Conservation (phyloP, 2,888 invertebrate genomes). For the Eupithecia pulchellata region DNA sequence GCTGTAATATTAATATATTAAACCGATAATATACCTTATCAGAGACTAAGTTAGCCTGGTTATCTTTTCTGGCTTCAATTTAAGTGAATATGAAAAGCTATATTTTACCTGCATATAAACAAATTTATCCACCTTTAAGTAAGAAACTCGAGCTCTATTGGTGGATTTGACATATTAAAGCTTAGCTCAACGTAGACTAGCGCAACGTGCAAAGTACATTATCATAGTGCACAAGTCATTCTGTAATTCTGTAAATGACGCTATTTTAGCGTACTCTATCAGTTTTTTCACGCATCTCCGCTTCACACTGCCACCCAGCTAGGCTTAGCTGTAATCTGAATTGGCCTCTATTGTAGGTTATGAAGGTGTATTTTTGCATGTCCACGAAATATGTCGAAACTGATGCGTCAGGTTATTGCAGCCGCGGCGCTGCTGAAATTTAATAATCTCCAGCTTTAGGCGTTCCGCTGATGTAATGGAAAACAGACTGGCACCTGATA, state of each 20-base stretch:
- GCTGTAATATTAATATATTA: no score
- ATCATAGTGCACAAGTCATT: conserved; percentile 1
- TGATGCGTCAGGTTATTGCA: conserved; percentile 52
- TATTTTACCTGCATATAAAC: no score
- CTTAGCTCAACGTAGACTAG: background rate
- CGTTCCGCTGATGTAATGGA: conserved; percentile 38
- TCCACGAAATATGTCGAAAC: conserved; percentile 21
- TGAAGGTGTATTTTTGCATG: conserved; percentile 2
- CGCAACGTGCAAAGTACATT: background rate
- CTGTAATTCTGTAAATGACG: no score
- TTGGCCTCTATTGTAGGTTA: background rate
- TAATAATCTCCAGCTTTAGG: conserved; percentile 55
- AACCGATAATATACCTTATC: background rate
- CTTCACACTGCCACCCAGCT: background rate
- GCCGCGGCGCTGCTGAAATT: conserved; percentile 51
- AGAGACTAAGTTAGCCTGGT: no score
- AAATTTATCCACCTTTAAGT: no score
- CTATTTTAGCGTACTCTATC: background rate
- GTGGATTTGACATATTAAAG: background rate
- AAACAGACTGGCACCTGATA: conserved; percentile 37
- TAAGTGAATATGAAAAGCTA: no score
- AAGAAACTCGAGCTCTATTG: background rate
- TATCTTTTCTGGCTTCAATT: no score
- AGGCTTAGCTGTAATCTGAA: background rate
- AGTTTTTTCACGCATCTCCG: background rate